Evolutionary conservation across 2,797 vertebrate genomes (phyloP).

Genomic region (Coreius guichenoti): DNA sequence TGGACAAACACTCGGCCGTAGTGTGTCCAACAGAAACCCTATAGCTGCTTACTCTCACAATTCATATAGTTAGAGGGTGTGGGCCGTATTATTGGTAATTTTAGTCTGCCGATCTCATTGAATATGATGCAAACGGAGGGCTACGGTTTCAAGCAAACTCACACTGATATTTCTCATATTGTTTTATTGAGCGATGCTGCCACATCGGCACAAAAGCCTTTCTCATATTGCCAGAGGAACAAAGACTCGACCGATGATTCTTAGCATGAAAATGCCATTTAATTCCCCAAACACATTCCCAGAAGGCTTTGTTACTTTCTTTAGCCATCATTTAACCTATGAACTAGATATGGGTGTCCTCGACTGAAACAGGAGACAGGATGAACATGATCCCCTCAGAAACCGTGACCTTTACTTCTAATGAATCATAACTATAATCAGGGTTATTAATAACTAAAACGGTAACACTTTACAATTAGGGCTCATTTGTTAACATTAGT

Average conservation of each 20-base stretch:
- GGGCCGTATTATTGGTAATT: not conserved
- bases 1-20: not conserved
- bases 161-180: not conserved
- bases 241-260: not conserved
- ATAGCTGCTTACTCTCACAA: not conserved
- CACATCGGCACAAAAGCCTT: not conserved
- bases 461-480: too few relatives aligned
- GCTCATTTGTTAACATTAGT: too few relatives aligned
- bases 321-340: not conserved
- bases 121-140: not conserved
- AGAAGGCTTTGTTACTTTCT: not conserved
- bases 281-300: not conserved
- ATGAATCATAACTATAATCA: not conserved
- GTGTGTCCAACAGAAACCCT: not conserved
- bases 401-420: not conserved
- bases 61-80: conserved; percentile 2
- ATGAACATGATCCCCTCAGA: not conserved
- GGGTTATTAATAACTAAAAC: not conserved
- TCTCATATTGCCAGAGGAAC: conserved; percentile 19
- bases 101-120: conserved; percentile 14
- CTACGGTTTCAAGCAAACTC: conserved; percentile 5
- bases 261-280: not conserved
- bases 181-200: not conserved
- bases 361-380: not conserved
- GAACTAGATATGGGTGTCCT: not conserved